Evolutionary conservation across 1,140 invertebrate genomes (phyloP).

Genomic region (Periplaneta americana): DNA sequence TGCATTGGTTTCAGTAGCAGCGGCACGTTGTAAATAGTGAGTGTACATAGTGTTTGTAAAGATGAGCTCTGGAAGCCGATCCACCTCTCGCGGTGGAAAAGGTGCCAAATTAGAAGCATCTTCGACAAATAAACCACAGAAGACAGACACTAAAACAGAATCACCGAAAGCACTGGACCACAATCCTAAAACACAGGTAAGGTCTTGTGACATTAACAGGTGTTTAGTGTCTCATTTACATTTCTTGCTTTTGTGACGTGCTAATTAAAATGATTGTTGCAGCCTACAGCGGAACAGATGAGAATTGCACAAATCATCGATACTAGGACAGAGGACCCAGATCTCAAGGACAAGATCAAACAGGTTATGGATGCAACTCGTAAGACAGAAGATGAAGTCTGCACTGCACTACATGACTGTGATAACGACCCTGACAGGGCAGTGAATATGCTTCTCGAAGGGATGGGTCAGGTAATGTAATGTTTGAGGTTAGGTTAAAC

Average conservation of each 20-base stretch:
- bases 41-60: slow-evolving; percentile 39
- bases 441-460: slow-evolving; percentile 69
- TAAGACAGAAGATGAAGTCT: slow-evolving; percentile 74
- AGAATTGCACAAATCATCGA: slow-evolving; percentile 65
- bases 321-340: slow-evolving; percentile 55
- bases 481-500: too few species aligned
- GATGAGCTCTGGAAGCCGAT: slow-evolving; percentile 38
- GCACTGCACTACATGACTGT: slow-evolving; percentile 74
- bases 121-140: slow-evolving; percentile 29
- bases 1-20: neutral
- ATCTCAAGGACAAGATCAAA: slow-evolving; percentile 64
- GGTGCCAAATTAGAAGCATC: slow-evolving; percentile 38
- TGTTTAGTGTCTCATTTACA: neutral
- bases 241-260: neutral
- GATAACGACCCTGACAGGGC: slow-evolving; percentile 72
- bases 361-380: slow-evolving; percentile 75
- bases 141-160: slow-evolving; percentile 25
- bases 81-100: slow-evolving; percentile 39
- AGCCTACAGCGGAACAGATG: slow-evolving; percentile 46
- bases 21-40: slow-evolving; percentile 36
- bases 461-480: slow-evolving; percentile 50
- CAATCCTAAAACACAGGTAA: slow-evolving; percentile 28
- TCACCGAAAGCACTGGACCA: slow-evolving; percentile 20
- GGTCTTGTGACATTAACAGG: too few species aligned
- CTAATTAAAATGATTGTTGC: neutral